Evolutionary conservation across 2,888 invertebrate genomes (phyloP).

Genomic region (Merodon equestris): DNA sequence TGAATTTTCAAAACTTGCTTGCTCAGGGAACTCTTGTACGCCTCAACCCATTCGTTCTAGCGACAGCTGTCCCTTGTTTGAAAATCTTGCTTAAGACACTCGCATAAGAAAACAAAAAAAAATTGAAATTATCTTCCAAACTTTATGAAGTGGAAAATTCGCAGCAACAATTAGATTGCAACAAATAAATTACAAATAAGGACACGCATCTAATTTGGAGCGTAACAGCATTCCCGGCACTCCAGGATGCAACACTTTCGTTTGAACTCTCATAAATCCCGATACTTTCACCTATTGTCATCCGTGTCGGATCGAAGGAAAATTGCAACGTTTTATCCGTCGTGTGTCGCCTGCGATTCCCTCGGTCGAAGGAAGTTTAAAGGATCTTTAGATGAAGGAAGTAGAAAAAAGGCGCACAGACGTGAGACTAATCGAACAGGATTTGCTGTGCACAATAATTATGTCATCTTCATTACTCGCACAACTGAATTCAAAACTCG

Average conservation of each 20-base stretch:
- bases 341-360: constrained; percentile 48
- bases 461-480: constrained; percentile 58
- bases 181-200: constrained; percentile 64
- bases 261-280: constrained; percentile 35
- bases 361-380: constrained; percentile 5
- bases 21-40: too few relatives aligned
- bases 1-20: too few relatives aligned
- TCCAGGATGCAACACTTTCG: constrained; percentile 42
- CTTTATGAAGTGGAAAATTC: constrained; percentile 60
- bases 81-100: constrained; percentile 23
- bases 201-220: constrained; percentile 56
- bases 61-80: not conserved
- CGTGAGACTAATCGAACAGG: constrained; percentile 18
- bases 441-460: constrained; percentile 60
- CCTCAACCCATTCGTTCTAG: too few relatives aligned
- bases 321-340: constrained; percentile 45
- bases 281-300: constrained; percentile 64
- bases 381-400: not conserved
- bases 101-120: not conserved
- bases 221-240: constrained; percentile 37
- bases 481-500: constrained; percentile 5
- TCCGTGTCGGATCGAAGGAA: constrained; percentile 56
- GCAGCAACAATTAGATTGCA: constrained; percentile 43
- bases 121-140: not conserved
- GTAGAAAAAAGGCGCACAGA: constrained; percentile 9